Evolutionary conservation across 2,113 vertebrate species (phyloP).

Genomic region (Pollachius pollachius): DNA sequence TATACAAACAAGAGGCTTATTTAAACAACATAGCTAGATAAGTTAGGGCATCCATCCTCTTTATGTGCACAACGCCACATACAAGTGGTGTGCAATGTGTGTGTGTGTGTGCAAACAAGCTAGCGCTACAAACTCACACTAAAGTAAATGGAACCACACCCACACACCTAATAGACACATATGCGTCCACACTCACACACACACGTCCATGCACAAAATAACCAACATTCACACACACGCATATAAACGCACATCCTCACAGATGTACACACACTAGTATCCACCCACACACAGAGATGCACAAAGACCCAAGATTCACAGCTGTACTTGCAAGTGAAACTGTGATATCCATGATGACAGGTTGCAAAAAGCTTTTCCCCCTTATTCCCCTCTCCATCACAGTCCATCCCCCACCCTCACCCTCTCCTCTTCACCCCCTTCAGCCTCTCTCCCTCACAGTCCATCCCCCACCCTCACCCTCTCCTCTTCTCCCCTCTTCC

Average conservation of each 20-base stretch:
- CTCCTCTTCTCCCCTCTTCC: background rate
- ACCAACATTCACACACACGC: constrained; percentile 35
- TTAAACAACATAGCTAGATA: too few relatives aligned
- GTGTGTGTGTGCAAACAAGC: too few relatives aligned
- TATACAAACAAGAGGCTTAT: too few relatives aligned
- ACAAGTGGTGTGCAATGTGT: too few relatives aligned
- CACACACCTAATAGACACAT: too few relatives aligned
- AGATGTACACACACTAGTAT: background rate
- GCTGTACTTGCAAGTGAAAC: constrained; percentile 59
- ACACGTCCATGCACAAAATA: background rate
- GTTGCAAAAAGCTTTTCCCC: constrained; percentile 71
- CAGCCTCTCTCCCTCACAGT: constrained; percentile 11
- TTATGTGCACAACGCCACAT: too few relatives aligned
- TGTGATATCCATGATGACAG: constrained; percentile 69
- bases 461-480: too few relatives aligned
- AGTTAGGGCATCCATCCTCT: too few relatives aligned
- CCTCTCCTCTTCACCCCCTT: constrained; percentile 1
- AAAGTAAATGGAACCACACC: too few relatives aligned
- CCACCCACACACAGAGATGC: background rate
- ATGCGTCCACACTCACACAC: too few relatives aligned
- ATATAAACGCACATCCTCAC: background rate
- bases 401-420: background rate
- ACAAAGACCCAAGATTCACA: constrained; percentile 26
- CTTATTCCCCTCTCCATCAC: constrained; percentile 7
- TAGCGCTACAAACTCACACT: too few relatives aligned